These are phyloP conservation scores for Ochropleura leucogaster DNA, from an alignment of 2,888 invertebrate species.

Conservation along the genomic window DNA sequence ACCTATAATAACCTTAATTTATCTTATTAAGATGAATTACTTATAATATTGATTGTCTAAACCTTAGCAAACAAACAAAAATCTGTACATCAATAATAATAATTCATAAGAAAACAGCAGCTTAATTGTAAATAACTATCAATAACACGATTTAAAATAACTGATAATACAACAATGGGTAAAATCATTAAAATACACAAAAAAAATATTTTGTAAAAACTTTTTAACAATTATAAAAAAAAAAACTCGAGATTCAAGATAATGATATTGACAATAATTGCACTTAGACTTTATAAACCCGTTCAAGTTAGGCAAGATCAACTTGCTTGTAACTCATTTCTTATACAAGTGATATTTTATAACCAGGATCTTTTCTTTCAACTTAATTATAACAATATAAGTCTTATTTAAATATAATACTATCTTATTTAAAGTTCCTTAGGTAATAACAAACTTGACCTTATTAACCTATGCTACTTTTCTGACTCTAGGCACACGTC, in stretches of 20 bases:
- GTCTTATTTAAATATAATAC: slow-evolving; percentile 5
- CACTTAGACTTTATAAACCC: slow-evolving; percentile 3
- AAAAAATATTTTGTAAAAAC: slow-evolving; percentile 5
- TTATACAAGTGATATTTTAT: background rate
- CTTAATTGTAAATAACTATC: slow-evolving; percentile 9
- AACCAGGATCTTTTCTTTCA: background rate
- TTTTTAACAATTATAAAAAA: slow-evolving; percentile 8
- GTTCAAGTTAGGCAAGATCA: background rate
- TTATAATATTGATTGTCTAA: slow-evolving; percentile 13
- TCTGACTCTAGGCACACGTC: slow-evolving; percentile 8
- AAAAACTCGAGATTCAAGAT: slow-evolving; percentile 33
- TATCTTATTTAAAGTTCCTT: slow-evolving; percentile 1
- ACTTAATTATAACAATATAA: background rate
- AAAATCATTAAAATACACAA: slow-evolving; percentile 16
- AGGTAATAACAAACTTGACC: slow-evolving; percentile 1
- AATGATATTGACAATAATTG: slow-evolving; percentile 17
- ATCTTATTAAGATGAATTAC: slow-evolving; percentile 33
- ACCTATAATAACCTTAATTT: slow-evolving; percentile 39
- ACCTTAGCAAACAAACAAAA: slow-evolving; percentile 5
- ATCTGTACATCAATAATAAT: slow-evolving; percentile 24
- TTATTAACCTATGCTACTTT: background rate
- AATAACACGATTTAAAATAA: slow-evolving; percentile 1
- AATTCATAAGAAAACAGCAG: slow-evolving; percentile 2
- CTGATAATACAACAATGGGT: slow-evolving; percentile 22
- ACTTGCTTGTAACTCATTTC: slow-evolving; percentile 7